Evolutionary conservation across 2,888 invertebrate species (phyloP).

Genomic region (Leptarthrus brevirostris): DNA sequence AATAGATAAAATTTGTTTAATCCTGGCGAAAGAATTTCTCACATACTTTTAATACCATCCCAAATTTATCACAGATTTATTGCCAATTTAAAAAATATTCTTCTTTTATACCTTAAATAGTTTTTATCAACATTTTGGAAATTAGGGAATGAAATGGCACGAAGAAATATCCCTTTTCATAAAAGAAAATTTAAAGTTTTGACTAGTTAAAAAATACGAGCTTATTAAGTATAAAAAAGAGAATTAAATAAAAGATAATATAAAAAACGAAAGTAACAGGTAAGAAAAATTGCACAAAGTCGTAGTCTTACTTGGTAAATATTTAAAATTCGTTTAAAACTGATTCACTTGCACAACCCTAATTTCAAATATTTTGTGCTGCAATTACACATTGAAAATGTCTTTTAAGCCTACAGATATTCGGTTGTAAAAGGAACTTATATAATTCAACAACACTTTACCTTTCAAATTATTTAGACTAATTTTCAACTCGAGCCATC

Average conservation of each 20-base stretch:
- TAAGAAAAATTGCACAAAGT: slow-evolving; percentile 28
- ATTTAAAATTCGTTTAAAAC: slow-evolving; percentile 36
- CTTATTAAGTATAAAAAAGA: slow-evolving; percentile 13
- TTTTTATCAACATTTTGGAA: not conserved
- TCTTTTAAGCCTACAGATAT: not conserved
- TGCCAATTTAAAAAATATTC: slow-evolving; percentile 46
- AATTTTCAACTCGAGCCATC: slow-evolving; percentile 52
- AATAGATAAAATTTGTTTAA: slow-evolving; percentile 14
- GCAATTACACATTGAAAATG: slow-evolving; percentile 10
- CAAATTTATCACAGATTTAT: slow-evolving; percentile 51
- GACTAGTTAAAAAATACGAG: slow-evolving; percentile 33
- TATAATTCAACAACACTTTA: slow-evolving; percentile 11
- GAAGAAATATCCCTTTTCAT: not conserved
- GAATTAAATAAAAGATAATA: slow-evolving; percentile 4
- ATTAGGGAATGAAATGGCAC: slow-evolving; percentile 3
- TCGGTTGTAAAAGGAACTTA: slow-evolving; percentile 1
- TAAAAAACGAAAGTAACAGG: slow-evolving; percentile 1
- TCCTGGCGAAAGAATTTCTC: slow-evolving; percentile 26
- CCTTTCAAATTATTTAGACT: slow-evolving; percentile 3
- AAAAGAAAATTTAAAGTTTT: slow-evolving; percentile 10
- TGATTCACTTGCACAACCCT: slow-evolving; percentile 38
- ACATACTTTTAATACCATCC: slow-evolving; percentile 36
- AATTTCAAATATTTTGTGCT: slow-evolving; percentile 27
- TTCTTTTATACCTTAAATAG: slow-evolving; percentile 24
- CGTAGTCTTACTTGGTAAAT: slow-evolving; percentile 22